A percentile compares a stretch with the other conserved stretches of the same genome.
phyloP scores from a whole-genome alignment of 2,888 invertebrate species.

The Yponomeuta plumbellus region DNA sequence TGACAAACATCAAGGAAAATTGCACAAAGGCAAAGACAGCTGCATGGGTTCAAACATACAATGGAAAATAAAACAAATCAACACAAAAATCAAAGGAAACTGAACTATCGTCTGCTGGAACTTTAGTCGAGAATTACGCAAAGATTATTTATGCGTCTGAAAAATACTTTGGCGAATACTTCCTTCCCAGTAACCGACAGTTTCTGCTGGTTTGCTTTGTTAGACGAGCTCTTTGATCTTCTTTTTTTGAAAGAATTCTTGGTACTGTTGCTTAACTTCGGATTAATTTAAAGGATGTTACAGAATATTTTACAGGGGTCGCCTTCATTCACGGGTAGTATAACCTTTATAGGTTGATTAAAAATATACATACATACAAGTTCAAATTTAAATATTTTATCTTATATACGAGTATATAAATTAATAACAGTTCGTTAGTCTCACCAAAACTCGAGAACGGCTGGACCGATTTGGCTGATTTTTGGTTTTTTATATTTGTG shows the following conservation, averaged over 20 bases:
- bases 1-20: neutral
- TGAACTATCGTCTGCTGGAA: neutral
- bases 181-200: neutral
- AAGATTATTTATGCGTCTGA: slow-evolving; percentile 11
- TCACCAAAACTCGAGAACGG: too few relatives aligned
- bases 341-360: too few relatives aligned
- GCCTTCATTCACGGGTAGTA: too few relatives aligned
- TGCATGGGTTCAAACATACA: slow-evolving; percentile 11
- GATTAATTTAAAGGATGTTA: too few relatives aligned
- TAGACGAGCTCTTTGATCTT: slow-evolving; percentile 14
- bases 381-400: too few relatives aligned
- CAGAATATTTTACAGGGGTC: too few relatives aligned
- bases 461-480: too few relatives aligned
- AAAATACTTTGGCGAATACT: slow-evolving; percentile 15
- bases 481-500: too few relatives aligned
- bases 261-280: neutral
- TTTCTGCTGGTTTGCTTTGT: slow-evolving; percentile 12
- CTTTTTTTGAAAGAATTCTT: neutral
- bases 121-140: neutral
- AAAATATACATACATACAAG: too few relatives aligned
- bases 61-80: slow-evolving; percentile 4
- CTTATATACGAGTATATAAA: too few relatives aligned
- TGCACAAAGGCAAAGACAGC: slow-evolving; percentile 2
- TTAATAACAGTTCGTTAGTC: too few relatives aligned
- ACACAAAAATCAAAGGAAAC: slow-evolving; percentile 7